Conservation (phyloP, 1,140 invertebrate genomes). For the Brachionus paranguensis region DNA sequence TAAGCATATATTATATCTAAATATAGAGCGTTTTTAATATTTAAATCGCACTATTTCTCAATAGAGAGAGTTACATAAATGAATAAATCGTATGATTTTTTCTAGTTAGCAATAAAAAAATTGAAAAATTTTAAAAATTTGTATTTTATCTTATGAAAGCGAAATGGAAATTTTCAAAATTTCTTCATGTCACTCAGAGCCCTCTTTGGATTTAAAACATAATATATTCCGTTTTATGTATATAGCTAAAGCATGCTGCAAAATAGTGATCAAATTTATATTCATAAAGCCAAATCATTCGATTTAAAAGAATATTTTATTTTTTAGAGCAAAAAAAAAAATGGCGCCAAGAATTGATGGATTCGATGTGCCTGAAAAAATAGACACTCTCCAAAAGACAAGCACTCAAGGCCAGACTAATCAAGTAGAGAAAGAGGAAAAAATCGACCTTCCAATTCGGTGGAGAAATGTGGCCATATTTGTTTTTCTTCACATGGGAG, state of each 20-base stretch:
- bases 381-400: not conserved
- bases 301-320: not conserved
- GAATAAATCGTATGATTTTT: not conserved
- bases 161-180: not conserved
- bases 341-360: conserved; percentile 34
- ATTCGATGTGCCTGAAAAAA: not conserved
- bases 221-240: not conserved
- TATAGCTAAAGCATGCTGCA: not conserved
- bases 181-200: not conserved
- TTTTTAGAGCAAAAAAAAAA: conserved; percentile 5
- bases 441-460: conserved; percentile 79
- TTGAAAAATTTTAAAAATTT: not conserved
- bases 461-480: conserved; percentile 88
- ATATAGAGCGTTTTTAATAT: not conserved
- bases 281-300: not conserved
- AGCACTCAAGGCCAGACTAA: conserved; percentile 39
- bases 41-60: not conserved
- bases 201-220: not conserved
- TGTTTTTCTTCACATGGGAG: conserved; percentile 72
- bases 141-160: not conserved
- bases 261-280: not conserved
- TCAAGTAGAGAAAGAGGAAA: conserved; percentile 91
- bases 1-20: not conserved
- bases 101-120: not conserved
- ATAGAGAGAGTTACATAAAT: not conserved